Base-by-base conservation (phyloP, 2,888 invertebrate genomes). In the Cantharis lateralis region DNA sequence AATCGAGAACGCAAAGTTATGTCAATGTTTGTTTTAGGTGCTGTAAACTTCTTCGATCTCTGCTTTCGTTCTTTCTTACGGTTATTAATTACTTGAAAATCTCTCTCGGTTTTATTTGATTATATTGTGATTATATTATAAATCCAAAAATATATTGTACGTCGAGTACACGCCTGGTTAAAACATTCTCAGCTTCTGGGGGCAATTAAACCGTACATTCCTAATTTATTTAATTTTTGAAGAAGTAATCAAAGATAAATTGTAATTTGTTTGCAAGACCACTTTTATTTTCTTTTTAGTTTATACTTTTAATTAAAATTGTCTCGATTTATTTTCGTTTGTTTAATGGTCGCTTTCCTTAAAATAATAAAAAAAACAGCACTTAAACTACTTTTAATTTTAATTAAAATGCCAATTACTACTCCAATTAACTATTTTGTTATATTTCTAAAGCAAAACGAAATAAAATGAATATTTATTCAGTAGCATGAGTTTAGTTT, bases 1-100 rank as follows among this genome's bases (percentile, higher is more conserved):
- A 76, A 76, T 76, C 75, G 75, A 72, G 72, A 72, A 76, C 72
- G 75, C 69, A 48, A 76, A 76, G 75, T 76, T 76, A 75, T 71
- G 68, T 68, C 75, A 68, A 69, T 63, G 75, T 72, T 76, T 76
- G 72, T 72, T 72, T 72, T 76, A 72, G 75, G 68, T 76, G 68
- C 75, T 69, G 62, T 64, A 61, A 76, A 76, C 75, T 76, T 62
- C 15, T 68, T 20, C 62, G 70, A 74, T 70, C 64, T 26, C 66
- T 70, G 72, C 75, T 76, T 76, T 68, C 72, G 68, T 76, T 71
- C 75, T 76, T 71, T 68, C 75, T 71, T 72, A 63, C 69, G 68
- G 70, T 74, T 70, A 74, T 76, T 76, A 71, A 76, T 76, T 76
- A 69, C 72, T 72, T 62, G 68, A 69, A 62, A 76, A 76, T 72